phyloP scores from a whole-genome alignment of 2,113 vertebrate genomes.

The Alosa alosa region DNA sequence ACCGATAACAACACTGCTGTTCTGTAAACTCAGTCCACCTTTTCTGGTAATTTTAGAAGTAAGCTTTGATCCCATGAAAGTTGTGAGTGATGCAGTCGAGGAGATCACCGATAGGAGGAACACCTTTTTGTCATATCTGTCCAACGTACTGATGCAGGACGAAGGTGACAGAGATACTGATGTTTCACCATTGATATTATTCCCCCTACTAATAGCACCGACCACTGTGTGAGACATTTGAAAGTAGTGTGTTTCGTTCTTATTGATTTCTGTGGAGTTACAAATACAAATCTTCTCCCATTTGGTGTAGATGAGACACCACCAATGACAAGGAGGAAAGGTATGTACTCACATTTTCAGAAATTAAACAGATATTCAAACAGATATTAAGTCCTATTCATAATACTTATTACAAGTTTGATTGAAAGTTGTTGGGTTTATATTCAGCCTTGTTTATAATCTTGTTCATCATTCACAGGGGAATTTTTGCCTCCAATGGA shows the following conservation, averaged over 20 bases:
- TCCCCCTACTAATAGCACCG: background rate
- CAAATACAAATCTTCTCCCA: conserved; percentile 21
- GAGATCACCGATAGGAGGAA: conserved; percentile 68
- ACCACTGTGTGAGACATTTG: background rate
- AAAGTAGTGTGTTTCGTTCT: background rate
- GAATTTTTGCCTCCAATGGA: conserved; percentile 69
- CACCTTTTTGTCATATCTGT: conserved; percentile 65
- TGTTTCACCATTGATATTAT: background rate
- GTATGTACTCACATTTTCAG: conserved; percentile 44
- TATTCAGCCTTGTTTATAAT: background rate
- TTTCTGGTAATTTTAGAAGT: conserved; percentile 56
- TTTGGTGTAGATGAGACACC: conserved; percentile 53
- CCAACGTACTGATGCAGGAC: conserved; percentile 64
- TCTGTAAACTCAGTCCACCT: background rate
- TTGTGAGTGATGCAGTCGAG: conserved; percentile 64
- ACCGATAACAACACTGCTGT: background rate
- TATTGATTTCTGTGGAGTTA: background rate
- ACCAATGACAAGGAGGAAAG: conserved; percentile 64
- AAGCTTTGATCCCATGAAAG: conserved; percentile 67
- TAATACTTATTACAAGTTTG: background rate
- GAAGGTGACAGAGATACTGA: conserved; percentile 57
- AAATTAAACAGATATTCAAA: background rate
- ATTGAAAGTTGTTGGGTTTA: background rate
- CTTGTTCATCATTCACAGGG: conserved; percentile 52
- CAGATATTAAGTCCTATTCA: background rate